Evolutionary conservation across 2,888 invertebrate species (phyloP).

Genomic region (Atherix ibis): DNA sequence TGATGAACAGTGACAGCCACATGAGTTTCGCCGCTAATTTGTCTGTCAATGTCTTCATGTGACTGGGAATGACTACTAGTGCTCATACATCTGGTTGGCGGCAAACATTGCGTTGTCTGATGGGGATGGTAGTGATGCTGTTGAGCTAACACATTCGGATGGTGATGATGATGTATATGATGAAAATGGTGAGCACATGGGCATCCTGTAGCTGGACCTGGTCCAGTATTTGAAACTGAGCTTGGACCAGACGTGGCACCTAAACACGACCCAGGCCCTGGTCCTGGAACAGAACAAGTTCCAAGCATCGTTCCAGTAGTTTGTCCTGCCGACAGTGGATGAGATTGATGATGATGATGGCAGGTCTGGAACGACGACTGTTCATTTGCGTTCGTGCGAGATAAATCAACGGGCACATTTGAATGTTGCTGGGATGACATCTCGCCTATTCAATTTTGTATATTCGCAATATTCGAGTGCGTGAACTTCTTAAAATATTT

Average conservation of each 20-base stretch:
- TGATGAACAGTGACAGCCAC: slow-evolving; percentile 15
- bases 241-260: slow-evolving; percentile 13
- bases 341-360: slow-evolving; percentile 4
- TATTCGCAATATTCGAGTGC: no score
- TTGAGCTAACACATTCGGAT: slow-evolving; percentile 18
- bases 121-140: slow-evolving; percentile 10
- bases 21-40: slow-evolving; percentile 17
- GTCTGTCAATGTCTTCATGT: slow-evolving; percentile 8
- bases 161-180: slow-evolving; percentile 28
- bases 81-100: neutral
- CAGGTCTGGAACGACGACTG: slow-evolving; percentile 4
- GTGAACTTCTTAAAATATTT: no score
- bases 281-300: no score
- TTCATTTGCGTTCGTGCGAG: slow-evolving; percentile 6
- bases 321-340: slow-evolving; percentile 1
- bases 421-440: slow-evolving; percentile 6
- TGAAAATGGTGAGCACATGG: slow-evolving; percentile 27
- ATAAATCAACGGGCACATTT: slow-evolving; percentile 1
- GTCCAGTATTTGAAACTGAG: no score
- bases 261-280: no score
- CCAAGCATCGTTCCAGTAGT: no score
- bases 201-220: slow-evolving; percentile 5
- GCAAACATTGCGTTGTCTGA: slow-evolving; percentile 4
- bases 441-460: neutral
- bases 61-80: neutral